Evolutionary conservation across 2,888 invertebrate genomes (phyloP), one percentile per base, ranked within the genome.

Genomic region (Biston betularia): DNA sequence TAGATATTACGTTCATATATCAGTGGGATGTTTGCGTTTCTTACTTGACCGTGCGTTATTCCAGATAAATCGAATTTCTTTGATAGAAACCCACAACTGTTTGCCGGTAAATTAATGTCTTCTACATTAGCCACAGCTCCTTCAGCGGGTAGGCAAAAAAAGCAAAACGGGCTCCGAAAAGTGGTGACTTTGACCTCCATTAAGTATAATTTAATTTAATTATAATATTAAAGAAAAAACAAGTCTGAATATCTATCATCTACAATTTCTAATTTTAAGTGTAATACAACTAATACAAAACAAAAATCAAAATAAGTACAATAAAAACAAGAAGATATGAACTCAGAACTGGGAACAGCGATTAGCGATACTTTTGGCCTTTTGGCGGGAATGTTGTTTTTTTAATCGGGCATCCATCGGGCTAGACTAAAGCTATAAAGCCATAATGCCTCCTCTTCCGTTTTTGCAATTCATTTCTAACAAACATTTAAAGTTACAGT

Each of bases 81-180:
- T 0, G 65, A 53, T 12, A 48, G 33, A 58, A 33, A 10, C 44
- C 58, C 15, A 64, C 15, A 14, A 34, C 59, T 55, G n/a, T 5
- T 59, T 15, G 49, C 57, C 0, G 53, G 35, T 54, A 60, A n/a
- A 35, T 0, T 33, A 7, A 69, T 63, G 58, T 74, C 69, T 50
- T 63, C 71, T 45, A 52, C 57, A 34, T 69, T 72, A 42, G 44
- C 9, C 7, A 49, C 38, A 3, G 38, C 63, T 8, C 50, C 50
- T 7, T 79, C 74, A 63, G 80, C 75, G 14, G 63, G 40, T 49
- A 79, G 56, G 70, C 86, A 88, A 69, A 79, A 85, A 65, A 89
- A 88, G 0, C 85, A 87, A 78, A 87, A 88, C 6, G 86, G 89
- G 73, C 79, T 86, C 0, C 44, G 69, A 58, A 88, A 85, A 4